A percentile compares a stretch with the other conserved stretches of the same genome.
Evolutionary conservation across 1,140 invertebrate species (phyloP).

Genomic region (Cotesia typhae): DNA sequence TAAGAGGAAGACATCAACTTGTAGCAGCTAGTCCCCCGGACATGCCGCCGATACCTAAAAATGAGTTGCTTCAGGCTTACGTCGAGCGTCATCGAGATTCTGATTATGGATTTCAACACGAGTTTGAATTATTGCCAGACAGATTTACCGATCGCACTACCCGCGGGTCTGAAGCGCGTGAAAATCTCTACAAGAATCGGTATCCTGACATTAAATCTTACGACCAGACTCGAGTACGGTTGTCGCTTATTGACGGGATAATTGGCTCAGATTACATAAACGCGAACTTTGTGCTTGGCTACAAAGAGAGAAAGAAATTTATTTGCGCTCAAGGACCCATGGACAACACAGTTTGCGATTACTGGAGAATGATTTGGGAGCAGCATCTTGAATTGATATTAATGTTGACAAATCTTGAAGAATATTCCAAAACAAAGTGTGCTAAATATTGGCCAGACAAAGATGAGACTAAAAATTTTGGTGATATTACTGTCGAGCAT

Average conservation of each 20-base stretch:
- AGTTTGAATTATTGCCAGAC: conserved; percentile 87
- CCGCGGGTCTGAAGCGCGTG: conserved; percentile 83
- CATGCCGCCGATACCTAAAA: conserved; percentile 79
- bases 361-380: conserved; percentile 99
- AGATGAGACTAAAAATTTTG: conserved; percentile 78
- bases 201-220: conserved; percentile 92
- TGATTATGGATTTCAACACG: conserved; percentile 88
- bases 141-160: conserved; percentile 87
- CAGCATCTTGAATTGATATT: conserved; percentile 90
- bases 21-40: conserved; percentile 78
- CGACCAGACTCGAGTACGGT: conserved; percentile 89
- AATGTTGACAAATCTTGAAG: conserved; percentile 94
- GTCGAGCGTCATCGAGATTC: conserved; percentile 83
- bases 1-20: conserved; percentile 74
- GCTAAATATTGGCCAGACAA: conserved; percentile 94
- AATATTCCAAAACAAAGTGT: conserved; percentile 93
- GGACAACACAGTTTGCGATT: conserved; percentile 91
- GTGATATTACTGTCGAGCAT: conserved; percentile 81
- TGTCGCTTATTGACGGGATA: conserved; percentile 78
- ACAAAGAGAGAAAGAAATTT: conserved; percentile 92
- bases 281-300: conserved; percentile 90
- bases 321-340: conserved; percentile 95
- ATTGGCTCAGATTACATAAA: conserved; percentile 91
- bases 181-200: conserved; percentile 87
- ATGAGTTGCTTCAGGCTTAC: conserved; percentile 77